Evolutionary conservation across 2,113 vertebrate species (phyloP).

Genomic region (Heterocephalus glaber): DNA sequence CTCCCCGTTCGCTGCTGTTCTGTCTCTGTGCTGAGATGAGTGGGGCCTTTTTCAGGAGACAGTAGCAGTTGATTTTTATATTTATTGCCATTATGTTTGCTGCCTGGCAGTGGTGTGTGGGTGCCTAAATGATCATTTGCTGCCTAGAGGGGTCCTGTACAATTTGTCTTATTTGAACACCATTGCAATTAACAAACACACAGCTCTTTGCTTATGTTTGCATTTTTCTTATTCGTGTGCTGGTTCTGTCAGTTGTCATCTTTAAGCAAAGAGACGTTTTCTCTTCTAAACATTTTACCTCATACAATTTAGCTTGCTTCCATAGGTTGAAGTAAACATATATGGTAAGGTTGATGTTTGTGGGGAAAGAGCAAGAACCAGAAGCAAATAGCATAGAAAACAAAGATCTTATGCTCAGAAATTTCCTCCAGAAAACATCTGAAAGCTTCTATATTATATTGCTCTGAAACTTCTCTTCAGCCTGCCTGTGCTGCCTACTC

Average conservation of each 20-base stretch:
- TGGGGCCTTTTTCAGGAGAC: slow-evolving; percentile 10
- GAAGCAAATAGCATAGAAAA: slow-evolving; percentile 37
- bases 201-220: slow-evolving; percentile 69
- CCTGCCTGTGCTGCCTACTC: not conserved
- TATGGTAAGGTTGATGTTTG: slow-evolving; percentile 18
- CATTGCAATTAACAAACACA: slow-evolving; percentile 71
- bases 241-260: slow-evolving; percentile 44
- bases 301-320: slow-evolving; percentile 20
- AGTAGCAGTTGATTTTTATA: slow-evolving; percentile 58
- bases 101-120: slow-evolving; percentile 28
- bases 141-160: slow-evolving; percentile 17
- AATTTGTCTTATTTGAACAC: slow-evolving; percentile 64
- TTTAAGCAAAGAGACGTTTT: slow-evolving; percentile 63
- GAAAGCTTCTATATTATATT: not conserved
- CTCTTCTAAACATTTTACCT: slow-evolving; percentile 18
- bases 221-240: slow-evolving; percentile 56
- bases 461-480: not conserved
- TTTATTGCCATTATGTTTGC: slow-evolving; percentile 67
- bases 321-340: not conserved
- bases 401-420: not conserved
- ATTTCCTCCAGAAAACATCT: not conserved
- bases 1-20: not conserved
- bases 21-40: not conserved
- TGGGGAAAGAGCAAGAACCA: slow-evolving; percentile 34
- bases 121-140: slow-evolving; percentile 65